Conservation (phyloP, 2,888 invertebrate genomes). For the Rhyacophila evoluta region DNA sequence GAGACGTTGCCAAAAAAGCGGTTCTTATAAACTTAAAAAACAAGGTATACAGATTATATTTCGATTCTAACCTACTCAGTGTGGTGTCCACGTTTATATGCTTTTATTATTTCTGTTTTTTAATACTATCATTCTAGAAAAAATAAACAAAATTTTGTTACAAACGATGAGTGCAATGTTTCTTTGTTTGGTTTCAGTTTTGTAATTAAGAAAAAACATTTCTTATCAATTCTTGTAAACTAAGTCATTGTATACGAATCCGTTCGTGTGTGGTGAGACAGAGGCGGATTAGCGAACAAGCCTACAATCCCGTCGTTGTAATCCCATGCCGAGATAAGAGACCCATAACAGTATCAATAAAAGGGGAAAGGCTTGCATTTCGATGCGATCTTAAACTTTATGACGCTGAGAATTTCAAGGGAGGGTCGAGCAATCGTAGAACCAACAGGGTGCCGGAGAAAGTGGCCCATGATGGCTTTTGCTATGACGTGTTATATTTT, state of each 20-base stretch:
- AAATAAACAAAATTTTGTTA: too few relatives aligned
- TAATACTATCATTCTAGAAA: too few relatives aligned
- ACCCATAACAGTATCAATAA: conserved; percentile 50
- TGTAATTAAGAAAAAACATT: too few relatives aligned
- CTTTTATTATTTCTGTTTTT: too few relatives aligned
- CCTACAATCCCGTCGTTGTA: conserved; percentile 8
- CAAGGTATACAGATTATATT: too few relatives aligned
- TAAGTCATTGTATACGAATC: neutral
- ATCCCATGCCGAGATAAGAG: conserved; percentile 36
- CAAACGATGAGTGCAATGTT: too few relatives aligned
- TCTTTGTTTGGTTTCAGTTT: too few relatives aligned
- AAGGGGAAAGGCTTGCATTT: conserved; percentile 43
- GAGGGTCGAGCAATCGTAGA: neutral
- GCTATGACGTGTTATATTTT: neutral
- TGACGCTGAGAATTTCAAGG: conserved; percentile 36
- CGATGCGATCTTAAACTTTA: conserved; percentile 43
- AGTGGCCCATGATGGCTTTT: neutral
- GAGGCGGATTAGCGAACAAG: neutral
- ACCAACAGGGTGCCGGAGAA: neutral
- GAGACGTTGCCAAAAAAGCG: too few relatives aligned
- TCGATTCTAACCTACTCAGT: too few relatives aligned
- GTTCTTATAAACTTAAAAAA: too few relatives aligned
- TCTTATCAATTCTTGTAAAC: neutral
- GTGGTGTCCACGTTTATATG: too few relatives aligned
- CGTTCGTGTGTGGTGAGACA: neutral